phyloP scores from a whole-genome alignment of 2,888 invertebrate genomes.

The Ennomos quercinarius region DNA sequence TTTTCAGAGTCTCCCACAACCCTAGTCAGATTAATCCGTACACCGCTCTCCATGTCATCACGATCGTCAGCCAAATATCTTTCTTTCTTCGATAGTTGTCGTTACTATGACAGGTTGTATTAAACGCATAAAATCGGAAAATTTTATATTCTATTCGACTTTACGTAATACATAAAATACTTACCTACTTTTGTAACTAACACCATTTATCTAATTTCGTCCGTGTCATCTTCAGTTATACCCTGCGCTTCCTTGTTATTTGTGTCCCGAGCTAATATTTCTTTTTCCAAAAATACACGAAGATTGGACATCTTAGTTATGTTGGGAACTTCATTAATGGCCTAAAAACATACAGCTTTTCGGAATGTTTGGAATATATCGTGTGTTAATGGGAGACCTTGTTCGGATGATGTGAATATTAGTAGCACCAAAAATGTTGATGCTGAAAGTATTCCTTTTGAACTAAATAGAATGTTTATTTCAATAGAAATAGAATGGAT shows the following conservation, averaged over 20 bases:
- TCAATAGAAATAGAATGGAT: too few relatives aligned
- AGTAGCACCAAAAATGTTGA: conserved; percentile 1
- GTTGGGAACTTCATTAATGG: conserved; percentile 36
- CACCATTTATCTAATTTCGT: conserved; percentile 36
- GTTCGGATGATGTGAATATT: conserved; percentile 2
- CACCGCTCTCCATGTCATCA: too few relatives aligned
- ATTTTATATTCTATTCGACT: too few relatives aligned
- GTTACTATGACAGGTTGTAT: too few relatives aligned
- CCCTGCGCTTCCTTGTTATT: conserved; percentile 43
- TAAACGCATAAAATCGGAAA: too few relatives aligned
- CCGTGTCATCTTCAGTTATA: conserved; percentile 38
- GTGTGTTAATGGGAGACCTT: conserved; percentile 14
- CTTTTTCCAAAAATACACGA: conserved; percentile 34
- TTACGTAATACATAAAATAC: conserved; percentile 7
- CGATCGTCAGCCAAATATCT: too few relatives aligned
- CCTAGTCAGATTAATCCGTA: too few relatives aligned
- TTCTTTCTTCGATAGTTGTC: too few relatives aligned
- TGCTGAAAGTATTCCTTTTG: conserved; percentile 1
- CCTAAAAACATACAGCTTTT: conserved; percentile 30
- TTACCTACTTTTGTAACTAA: conserved; percentile 31
- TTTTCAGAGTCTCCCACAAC: too few relatives aligned
- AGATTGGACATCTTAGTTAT: conserved; percentile 34
- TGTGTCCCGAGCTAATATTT: conserved; percentile 36
- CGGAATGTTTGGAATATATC: conserved; percentile 15
- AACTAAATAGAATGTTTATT: neutral